Evolutionary conservation across 1,140 invertebrate genomes (phyloP), one percentile per base, ranked within the genome.

Genomic region (Eufriesea mexicana): DNA sequence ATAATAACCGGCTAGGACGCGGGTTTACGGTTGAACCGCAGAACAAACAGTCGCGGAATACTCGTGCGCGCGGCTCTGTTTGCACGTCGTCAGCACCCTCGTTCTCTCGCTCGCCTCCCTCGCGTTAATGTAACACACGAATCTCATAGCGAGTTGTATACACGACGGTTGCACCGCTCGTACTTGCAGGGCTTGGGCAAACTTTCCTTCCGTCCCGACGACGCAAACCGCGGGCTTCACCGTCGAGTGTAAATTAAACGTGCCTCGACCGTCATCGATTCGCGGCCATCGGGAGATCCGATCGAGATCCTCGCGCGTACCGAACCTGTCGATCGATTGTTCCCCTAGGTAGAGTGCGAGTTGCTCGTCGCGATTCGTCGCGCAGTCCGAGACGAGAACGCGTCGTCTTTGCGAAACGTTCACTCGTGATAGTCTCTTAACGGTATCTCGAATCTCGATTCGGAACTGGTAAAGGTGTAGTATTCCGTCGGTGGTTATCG

Each of bases 1-100:
- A 86, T 90, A 90, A 90, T 87, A 89, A 87, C 61, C 76, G 71
- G 14, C 54, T 62, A 66, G 75, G 59, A 66, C 62, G 75, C 61
- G 61, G 76, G 80, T 87, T 87, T 86, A 89, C 83, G 74, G 66
- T 54, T 57, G 68, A 64, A 84, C 76, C 82, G 77, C 81, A 89
- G 68, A 75, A 83, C 83, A 90, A 90, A 90, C 85, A 87, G 66
- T 78, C 79, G 83, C 59, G 59, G 80, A 85, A 83, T 64, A 77
- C 64, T 61, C 64, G 28, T n/a, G 45, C 59, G 45, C 49, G 47
- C 51, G 8, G 47, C 28, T 76, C 59, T 88, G 57, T 85, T 71
- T 83, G 71, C 57, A 42, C 79, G 35, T 45, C 86, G 84, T 61
- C 79, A 71, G 54, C n/a, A 28, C 61, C 49, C 73, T 18, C 51